phyloP scores from a whole-genome alignment of 1,140 invertebrate genomes.

The Globodera ellingtonae region DNA sequence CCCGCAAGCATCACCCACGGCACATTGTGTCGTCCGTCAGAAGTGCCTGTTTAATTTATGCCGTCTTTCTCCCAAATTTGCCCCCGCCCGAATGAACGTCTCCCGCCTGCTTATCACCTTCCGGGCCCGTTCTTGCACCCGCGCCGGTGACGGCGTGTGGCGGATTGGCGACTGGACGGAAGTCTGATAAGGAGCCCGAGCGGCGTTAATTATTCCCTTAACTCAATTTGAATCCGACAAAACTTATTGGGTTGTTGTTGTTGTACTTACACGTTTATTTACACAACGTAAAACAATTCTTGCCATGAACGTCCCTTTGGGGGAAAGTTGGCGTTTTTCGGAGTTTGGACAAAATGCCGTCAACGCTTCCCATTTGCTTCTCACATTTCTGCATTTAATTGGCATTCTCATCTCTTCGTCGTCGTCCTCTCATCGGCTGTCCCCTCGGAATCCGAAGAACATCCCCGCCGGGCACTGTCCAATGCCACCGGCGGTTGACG shows the following conservation, averaged over 20 bases:
- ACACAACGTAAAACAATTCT: too few species aligned
- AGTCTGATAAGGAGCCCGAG: constrained; percentile 43
- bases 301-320: too few species aligned
- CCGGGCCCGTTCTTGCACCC: constrained; percentile 30
- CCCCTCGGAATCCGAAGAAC: background rate
- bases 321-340: too few species aligned
- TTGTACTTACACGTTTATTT: too few species aligned
- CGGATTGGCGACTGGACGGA: constrained; percentile 37
- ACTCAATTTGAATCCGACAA: too few species aligned
- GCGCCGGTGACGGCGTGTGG: constrained; percentile 1
- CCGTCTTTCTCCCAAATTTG: background rate
- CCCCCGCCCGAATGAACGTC: background rate
- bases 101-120: constrained; percentile 35
- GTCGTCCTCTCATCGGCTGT: background rate
- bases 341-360: too few species aligned
- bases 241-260: too few species aligned
- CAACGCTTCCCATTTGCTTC: too few species aligned
- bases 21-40: background rate
- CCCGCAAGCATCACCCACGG: background rate
- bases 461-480: background rate
- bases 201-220: background rate
- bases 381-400: background rate
- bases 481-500: background rate
- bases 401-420: background rate
- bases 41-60: background rate